Evolutionary conservation across 2,888 invertebrate species (phyloP), one percentile per base, ranked within the genome.

Genomic region (Cheilosia variabilis): DNA sequence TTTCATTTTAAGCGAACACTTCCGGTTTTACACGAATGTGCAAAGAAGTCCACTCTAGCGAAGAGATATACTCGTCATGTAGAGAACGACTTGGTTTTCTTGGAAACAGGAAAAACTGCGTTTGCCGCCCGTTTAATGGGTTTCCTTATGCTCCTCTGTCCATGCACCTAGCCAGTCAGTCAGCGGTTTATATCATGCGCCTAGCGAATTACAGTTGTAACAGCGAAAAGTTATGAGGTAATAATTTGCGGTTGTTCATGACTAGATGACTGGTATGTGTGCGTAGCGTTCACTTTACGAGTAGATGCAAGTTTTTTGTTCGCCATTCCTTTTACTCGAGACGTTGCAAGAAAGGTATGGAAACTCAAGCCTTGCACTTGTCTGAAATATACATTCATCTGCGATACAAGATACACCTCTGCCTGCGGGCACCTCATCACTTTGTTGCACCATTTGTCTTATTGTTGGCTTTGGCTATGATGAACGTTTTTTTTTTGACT

Each of bases 181-280:
- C 27, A 43, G 60, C 27, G 52, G 41, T 63, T 52, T 50, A 58
- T 55, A 79, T 66, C 65, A 17, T 47, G 50, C 24, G 50, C 66
- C 34, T 50, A 62, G 45, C 58, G 62, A 66, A 77, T 86, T 63
- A 81, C 86, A 72, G 81, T 87, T 87, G 77, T 73, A 82, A 87
- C 77, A 87, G 77, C 63, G 58, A 58, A 63, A 53, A 66, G 65
- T 82, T 82, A 82, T 82, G 87, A 73, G 82, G 82, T 82, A 87
- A 87, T 87, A 73, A 87, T 82, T 82, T 87, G 87, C 79, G 83
- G 82, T 87, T 87, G 22, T 76, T 79, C 80, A 81, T 68, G 63
- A 24, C 41, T 78, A 63, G 17, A 52, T 52, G 65, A 37, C 27
- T 58, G 9, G 24, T 37, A n/a, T 31, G 34, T 4, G 22, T 47